Evolutionary conservation across 2,888 invertebrate genomes (phyloP).

Genomic region (Polydrusus tereticollis): DNA sequence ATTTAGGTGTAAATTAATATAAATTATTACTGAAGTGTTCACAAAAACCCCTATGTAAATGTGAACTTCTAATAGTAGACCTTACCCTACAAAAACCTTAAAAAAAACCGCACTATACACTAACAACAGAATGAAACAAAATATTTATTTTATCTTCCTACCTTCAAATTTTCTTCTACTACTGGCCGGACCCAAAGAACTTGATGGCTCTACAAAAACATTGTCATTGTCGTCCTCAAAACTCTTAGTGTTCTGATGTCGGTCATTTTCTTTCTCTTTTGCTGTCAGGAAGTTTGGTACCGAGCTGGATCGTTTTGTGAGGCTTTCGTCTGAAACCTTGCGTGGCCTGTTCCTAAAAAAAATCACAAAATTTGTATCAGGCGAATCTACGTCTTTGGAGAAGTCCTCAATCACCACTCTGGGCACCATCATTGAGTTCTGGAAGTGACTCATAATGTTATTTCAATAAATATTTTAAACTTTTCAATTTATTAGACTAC

Average conservation of each 20-base stretch:
- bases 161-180: slow-evolving; percentile 81
- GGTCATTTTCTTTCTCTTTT: slow-evolving; percentile 40
- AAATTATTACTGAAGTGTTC: too few relatives aligned
- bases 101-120: too few relatives aligned
- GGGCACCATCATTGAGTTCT: too few relatives aligned
- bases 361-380: not conserved
- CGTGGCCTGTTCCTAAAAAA: slow-evolving; percentile 59
- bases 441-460: too few relatives aligned
- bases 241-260: slow-evolving; percentile 25
- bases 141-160: not conserved
- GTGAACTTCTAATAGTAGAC: too few relatives aligned
- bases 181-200: slow-evolving; percentile 53
- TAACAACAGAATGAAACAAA: too few relatives aligned
- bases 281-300: slow-evolving; percentile 61
- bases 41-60: too few relatives aligned
- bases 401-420: not conserved
- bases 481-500: too few relatives aligned
- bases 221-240: slow-evolving; percentile 42
- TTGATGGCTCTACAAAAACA: slow-evolving; percentile 50
- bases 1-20: too few relatives aligned
- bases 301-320: slow-evolving; percentile 61
- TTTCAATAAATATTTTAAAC: too few relatives aligned
- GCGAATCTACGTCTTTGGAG: not conserved
- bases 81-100: too few relatives aligned
- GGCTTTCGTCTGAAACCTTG: slow-evolving; percentile 60